Conservation (phyloP, 2,113 vertebrate species). For the Planiliza haematocheilus region DNA sequence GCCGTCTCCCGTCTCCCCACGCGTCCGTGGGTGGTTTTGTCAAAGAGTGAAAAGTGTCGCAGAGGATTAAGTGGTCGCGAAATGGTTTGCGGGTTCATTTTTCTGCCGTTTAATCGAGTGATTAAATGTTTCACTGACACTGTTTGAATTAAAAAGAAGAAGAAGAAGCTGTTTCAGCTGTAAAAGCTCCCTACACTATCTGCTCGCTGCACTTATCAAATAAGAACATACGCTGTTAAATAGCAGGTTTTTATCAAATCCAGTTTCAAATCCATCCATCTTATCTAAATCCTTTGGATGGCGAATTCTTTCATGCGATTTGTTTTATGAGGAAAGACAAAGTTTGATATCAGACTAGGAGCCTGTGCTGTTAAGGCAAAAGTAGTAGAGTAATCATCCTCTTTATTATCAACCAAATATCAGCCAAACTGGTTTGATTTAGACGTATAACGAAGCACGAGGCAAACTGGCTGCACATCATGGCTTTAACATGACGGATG, state of each 20-base stretch:
- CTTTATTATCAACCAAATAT: no score
- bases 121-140: not conserved
- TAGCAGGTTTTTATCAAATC: not conserved
- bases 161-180: no score
- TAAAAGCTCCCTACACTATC: no score
- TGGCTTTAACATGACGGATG: constrained; percentile 16
- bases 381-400: no score
- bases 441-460: no score
- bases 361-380: not conserved
- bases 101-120: not conserved
- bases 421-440: no score
- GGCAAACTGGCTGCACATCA: no score
- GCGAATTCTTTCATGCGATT: no score
- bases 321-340: not conserved
- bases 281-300: no score
- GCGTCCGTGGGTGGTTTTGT: not conserved
- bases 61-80: not conserved
- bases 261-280: not conserved
- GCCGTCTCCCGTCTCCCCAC: not conserved
- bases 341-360: not conserved
- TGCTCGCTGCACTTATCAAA: no score
- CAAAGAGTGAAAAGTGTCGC: not conserved
- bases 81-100: not conserved
- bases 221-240: not conserved
- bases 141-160: not conserved